phyloP scores from a whole-genome alignment of 2,888 invertebrate species.

The Meloe dianella region DNA sequence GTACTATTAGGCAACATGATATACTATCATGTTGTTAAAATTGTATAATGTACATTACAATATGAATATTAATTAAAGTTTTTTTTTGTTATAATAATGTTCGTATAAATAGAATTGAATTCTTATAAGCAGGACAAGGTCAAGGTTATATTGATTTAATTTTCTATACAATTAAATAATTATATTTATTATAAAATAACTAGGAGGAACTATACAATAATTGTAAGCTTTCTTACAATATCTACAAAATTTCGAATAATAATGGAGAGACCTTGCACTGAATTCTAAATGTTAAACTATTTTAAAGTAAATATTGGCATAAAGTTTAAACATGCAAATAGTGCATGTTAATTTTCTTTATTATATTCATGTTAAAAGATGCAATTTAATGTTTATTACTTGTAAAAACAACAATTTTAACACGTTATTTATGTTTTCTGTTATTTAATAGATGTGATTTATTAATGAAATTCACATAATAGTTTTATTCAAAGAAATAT shows the following conservation, averaged over 20 bases:
- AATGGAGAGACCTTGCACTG: neutral
- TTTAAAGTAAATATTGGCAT: slow-evolving; percentile 8
- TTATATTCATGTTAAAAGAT: neutral
- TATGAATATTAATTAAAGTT: slow-evolving; percentile 7
- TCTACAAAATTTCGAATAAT: too few relatives aligned
- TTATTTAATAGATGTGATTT: neutral
- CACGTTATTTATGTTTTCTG: neutral
- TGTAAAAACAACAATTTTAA: neutral
- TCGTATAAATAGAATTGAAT: neutral
- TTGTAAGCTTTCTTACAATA: too few relatives aligned
- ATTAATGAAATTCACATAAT: neutral
- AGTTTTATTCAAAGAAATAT: neutral
- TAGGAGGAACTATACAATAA: too few relatives aligned
- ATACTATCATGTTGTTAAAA: slow-evolving; percentile 30
- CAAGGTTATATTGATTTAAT: slow-evolving; percentile 1
- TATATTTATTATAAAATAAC: neutral
- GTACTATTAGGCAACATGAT: slow-evolving; percentile 32
- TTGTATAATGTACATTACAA: slow-evolving; percentile 26
- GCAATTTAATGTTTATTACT: neutral
- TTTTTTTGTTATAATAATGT: neutral
- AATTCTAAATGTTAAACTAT: neutral
- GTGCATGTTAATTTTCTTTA: neutral
- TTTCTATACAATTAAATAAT: neutral
- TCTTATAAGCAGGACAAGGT: neutral
- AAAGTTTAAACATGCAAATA: slow-evolving; percentile 4